phyloP scores from a whole-genome alignment of 1,140 invertebrate genomes.

The Copidosoma floridanum region DNA sequence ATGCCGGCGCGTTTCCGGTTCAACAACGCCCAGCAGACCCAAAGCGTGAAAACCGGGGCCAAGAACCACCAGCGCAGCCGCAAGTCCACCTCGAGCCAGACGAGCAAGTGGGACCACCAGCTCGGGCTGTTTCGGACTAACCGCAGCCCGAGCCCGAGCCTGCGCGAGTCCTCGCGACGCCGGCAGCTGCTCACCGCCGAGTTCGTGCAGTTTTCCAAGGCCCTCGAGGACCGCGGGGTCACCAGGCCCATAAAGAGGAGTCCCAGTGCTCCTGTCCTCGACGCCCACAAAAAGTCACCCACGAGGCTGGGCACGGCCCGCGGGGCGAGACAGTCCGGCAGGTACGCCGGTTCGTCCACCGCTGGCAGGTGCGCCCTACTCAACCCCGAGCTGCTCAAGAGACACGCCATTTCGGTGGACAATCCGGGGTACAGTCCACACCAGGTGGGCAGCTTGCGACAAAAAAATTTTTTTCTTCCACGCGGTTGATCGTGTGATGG shows the following conservation, averaged over 20 bases:
- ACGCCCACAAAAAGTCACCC: constrained; percentile 56
- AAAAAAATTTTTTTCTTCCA: too few relatives aligned
- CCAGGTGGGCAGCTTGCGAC: constrained; percentile 39
- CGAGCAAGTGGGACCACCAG: constrained; percentile 63
- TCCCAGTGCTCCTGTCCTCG: constrained; percentile 60
- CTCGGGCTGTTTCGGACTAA: constrained; percentile 62
- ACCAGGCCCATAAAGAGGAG: constrained; percentile 56
- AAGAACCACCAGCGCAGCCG: constrained; percentile 54
- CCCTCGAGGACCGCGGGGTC: constrained; percentile 55
- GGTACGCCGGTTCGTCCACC: too few relatives aligned
- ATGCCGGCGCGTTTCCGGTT: constrained; percentile 73
- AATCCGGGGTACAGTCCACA: constrained; percentile 56
- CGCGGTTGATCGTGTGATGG: too few relatives aligned
- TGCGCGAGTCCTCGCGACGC: constrained; percentile 49
- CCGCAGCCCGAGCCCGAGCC: constrained; percentile 53
- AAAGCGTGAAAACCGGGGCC: too few relatives aligned
- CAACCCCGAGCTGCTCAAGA: constrained; percentile 59
- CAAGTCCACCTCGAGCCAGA: constrained; percentile 56
- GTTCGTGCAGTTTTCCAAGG: constrained; percentile 69
- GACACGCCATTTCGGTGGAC: constrained; percentile 71
- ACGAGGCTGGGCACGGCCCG: constrained; percentile 30
- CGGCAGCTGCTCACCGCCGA: constrained; percentile 70
- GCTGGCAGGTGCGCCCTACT: constrained; percentile 61
- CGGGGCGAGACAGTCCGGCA: constrained; percentile 51
- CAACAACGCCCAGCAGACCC: constrained; percentile 59